Percentiles rank a stretch among this genome's conserved stretches.
Conservation (phyloP, 1,140 invertebrate genomes). For the Drosophila neocordata region DNA sequence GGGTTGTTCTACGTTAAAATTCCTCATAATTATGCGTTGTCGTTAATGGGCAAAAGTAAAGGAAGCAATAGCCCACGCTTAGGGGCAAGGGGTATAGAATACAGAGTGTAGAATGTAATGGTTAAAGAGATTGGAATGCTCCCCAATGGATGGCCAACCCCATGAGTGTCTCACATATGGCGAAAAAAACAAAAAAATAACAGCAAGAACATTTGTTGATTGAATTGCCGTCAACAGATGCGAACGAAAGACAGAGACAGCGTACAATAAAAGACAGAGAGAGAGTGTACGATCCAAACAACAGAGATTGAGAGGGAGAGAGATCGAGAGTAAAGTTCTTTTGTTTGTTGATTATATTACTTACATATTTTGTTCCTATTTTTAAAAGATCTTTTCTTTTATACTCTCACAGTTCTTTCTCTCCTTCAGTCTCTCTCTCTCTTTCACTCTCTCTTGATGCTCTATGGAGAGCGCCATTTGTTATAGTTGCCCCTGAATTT, state of each 20-base stretch:
- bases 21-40: conserved; percentile 66
- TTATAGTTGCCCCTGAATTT: conserved; percentile 70
- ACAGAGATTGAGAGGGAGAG: background rate
- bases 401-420: conserved; percentile 11
- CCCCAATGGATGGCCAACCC: conserved; percentile 14
- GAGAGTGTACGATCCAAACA: conserved; percentile 3
- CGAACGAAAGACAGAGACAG: background rate
- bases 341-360: conserved; percentile 49
- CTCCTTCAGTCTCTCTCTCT: conserved; percentile 22
- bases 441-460: conserved; percentile 26
- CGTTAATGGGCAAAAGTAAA: conserved; percentile 33
- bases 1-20: conserved; percentile 39
- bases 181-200: conserved; percentile 43
- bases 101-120: background rate
- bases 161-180: conserved; percentile 48
- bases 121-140: conserved; percentile 4
- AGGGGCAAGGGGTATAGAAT: background rate
- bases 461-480: conserved; percentile 30
- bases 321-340: conserved; percentile 35
- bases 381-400: conserved; percentile 60
- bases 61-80: background rate
- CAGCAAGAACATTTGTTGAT: conserved; percentile 38
- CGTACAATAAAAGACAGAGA: background rate
- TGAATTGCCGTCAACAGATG: conserved; percentile 32
- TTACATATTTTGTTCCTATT: conserved; percentile 62